Percentiles rank a stretch among this genome's conserved stretches.
phyloP scores from a whole-genome alignment of 2,888 invertebrate genomes.

The Cephus sareptanus region DNA sequence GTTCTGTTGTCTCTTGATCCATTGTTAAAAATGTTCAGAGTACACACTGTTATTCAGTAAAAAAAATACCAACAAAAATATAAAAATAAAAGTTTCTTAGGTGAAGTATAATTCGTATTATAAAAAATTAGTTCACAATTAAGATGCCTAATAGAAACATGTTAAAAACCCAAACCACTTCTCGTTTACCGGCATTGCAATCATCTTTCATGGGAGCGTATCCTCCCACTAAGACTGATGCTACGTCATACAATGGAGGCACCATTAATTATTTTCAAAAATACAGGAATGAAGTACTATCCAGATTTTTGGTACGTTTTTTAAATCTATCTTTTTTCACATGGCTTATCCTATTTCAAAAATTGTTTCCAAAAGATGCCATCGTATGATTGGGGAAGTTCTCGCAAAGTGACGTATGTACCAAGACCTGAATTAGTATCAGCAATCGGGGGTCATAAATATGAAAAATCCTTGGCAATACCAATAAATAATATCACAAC shows the following conservation, averaged over 20 bases:
- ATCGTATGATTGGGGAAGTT: constrained; percentile 61
- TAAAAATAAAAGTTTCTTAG: no score
- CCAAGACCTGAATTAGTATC: constrained; percentile 60
- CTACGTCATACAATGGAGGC: constrained; percentile 48
- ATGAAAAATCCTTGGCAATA: constrained; percentile 53
- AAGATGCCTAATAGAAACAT: constrained; percentile 36
- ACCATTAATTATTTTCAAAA: constrained; percentile 62
- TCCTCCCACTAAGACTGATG: constrained; percentile 56
- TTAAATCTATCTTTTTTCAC: not conserved
- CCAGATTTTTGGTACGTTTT: constrained; percentile 59
- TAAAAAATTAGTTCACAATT: no score
- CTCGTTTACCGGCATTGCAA: constrained; percentile 59
- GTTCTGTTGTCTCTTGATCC: no score
- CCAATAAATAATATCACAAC: constrained; percentile 60
- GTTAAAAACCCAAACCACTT: constrained; percentile 56
- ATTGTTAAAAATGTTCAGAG: no score
- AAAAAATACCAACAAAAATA: no score
- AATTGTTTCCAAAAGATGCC: constrained; percentile 53
- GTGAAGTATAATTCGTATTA: no score
- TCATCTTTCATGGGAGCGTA: constrained; percentile 61
- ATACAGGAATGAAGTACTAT: constrained; percentile 64
- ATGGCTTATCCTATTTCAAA: no score
- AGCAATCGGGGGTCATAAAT: constrained; percentile 50
- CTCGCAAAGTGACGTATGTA: constrained; percentile 58
- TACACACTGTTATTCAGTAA: no score